phyloP scores from a whole-genome alignment of 1,140 invertebrate species.

The Gonioctena quinquepunctata region DNA sequence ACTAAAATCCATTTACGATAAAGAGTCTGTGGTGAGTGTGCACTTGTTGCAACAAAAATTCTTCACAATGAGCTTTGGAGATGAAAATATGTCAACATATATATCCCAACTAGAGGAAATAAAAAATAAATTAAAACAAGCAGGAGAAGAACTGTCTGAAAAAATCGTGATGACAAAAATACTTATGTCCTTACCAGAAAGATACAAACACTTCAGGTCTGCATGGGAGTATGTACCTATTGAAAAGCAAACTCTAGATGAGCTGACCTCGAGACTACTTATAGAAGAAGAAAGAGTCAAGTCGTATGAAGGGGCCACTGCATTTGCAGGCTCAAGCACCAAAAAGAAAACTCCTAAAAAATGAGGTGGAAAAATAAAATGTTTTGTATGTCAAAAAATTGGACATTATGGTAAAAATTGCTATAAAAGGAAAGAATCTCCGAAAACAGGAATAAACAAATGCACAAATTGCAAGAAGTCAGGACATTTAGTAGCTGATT shows the following conservation, averaged over 20 bases:
- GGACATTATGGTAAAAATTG: too few species aligned
- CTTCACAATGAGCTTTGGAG: conserved; percentile 7
- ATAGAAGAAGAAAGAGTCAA: conserved; percentile 47
- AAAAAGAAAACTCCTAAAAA: too few species aligned
- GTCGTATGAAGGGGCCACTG: conserved; percentile 19
- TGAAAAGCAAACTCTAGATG: conserved; percentile 43
- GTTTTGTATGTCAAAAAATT: background rate
- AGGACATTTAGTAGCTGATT: background rate
- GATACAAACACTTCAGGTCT: conserved; percentile 40
- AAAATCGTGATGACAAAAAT: conserved; percentile 47
- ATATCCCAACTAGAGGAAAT: conserved; percentile 43
- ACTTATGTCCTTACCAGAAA: conserved; percentile 43
- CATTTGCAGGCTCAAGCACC: too few species aligned
- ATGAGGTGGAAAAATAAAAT: background rate
- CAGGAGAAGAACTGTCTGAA: conserved; percentile 38
- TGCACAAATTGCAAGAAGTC: conserved; percentile 1
- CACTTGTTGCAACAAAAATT: conserved; percentile 21
- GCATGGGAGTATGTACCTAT: conserved; percentile 43
- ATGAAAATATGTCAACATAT: conserved; percentile 25
- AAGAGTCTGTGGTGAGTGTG: conserved; percentile 17
- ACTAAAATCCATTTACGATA: conserved; percentile 9
- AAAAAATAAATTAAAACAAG: conserved; percentile 37
- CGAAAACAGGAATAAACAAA: background rate
- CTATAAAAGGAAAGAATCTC: too few species aligned
- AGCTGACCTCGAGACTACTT: conserved; percentile 44